Evolutionary conservation across 92 coral and sea anemone genomes (phyloP), one percentile per base, ranked within the genome.

Genomic region (Meandrina meandrites): DNA sequence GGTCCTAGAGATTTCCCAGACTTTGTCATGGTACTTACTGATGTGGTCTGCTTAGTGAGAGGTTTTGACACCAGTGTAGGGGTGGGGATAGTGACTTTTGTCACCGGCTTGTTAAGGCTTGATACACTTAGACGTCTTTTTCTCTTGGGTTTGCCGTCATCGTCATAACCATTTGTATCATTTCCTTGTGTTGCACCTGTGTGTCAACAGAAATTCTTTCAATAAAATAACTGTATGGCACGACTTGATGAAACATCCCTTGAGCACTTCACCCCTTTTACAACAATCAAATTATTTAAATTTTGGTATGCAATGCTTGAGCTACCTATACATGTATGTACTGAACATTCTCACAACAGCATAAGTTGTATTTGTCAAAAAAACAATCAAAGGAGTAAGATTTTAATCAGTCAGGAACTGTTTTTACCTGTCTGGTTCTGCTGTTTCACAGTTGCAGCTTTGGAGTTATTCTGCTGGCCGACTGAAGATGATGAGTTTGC

Each of bases 21-120:
- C 82, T 95, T 95, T 30, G 98, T 95, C 98, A 95, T 95, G 8
- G 98, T 95, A 66, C 98, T 95, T 28, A 94, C 95, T 60, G 96
- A 89, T 32, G 94, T 93, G 81, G 98, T 90, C 80, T 86, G 80
- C 27, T 94, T 78, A 36, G 88, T 79, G 10, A 75, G 82, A 47
- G 92, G 87, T 53, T 94, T 95, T 73, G 91, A 86, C 71, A 92
- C 91, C 87, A 91, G 60, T 17, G 94, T 68, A 75, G 96, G 90
- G 58, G 96, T 82, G 24, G 98, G 93, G 28, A 91, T 87, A 22
- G 91, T 83, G 35, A 93, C 90, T 82, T 88, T 91, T 35, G 92
- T 94, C 40, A 91, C 93, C 11, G 98, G 98, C 66, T 94, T 94
- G 60, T 81, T 89, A 36, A 93, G 68, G 22, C 93, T 86, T 51